A percentile compares a stretch with the other conserved stretches of the same genome.
Conservation (phyloP, 2,797 vertebrate genomes). For the Alectoris magna region DNA sequence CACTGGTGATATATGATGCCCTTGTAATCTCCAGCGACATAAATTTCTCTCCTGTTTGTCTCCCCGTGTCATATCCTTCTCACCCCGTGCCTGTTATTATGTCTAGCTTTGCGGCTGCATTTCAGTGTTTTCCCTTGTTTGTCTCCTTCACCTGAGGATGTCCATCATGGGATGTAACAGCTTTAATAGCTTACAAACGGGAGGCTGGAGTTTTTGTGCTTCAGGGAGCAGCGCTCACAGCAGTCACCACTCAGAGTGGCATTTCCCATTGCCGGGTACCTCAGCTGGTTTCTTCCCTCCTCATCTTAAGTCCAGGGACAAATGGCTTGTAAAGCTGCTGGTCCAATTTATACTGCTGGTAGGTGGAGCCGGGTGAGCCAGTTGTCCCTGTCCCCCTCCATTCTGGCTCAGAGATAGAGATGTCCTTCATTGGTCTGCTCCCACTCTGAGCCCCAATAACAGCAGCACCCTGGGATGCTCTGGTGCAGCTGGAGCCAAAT, state of each 20-base stretch:
- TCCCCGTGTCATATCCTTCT: slow-evolving; percentile 54
- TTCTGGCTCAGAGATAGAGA: background rate
- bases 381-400: background rate
- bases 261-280: background rate
- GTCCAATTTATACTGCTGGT: too few species aligned
- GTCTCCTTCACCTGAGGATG: slow-evolving; percentile 62
- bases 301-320: background rate
- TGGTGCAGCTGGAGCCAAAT: background rate
- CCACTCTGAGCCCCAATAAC: background rate
- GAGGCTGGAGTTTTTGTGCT: slow-evolving; percentile 12
- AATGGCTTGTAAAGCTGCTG: background rate
- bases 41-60: slow-evolving; percentile 68
- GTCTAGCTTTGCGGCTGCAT: background rate
- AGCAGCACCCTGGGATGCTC: fast-evolving
- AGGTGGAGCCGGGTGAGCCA: background rate
- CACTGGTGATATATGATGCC: slow-evolving; percentile 36
- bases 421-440: background rate
- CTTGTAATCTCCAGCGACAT: slow-evolving; percentile 54
- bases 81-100: slow-evolving; percentile 37
- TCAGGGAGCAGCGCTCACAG: background rate
- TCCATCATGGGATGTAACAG: slow-evolving; percentile 58
- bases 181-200: slow-evolving; percentile 49
- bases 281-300: background rate
- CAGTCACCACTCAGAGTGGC: background rate
- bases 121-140: slow-evolving; percentile 35